Evolutionary conservation across 2,888 invertebrate genomes (phyloP), one percentile per base, ranked within the genome.

Genomic region (Camptogramma bilineatum): DNA sequence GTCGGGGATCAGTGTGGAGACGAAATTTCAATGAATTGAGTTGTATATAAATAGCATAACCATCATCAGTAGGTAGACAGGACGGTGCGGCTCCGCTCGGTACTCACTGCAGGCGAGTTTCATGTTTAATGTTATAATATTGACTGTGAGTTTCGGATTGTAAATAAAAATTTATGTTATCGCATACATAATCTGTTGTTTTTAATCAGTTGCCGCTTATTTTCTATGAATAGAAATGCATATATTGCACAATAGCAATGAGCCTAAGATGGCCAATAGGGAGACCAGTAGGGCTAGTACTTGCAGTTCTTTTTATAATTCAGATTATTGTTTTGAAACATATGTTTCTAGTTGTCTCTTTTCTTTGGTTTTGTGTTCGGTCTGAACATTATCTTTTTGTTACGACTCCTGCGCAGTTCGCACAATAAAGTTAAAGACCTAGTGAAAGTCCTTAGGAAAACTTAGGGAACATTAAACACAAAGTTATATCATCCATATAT

Each of bases 141-240:
- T 87, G 82, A 89, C 86, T 91, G 90, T 91, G 88, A 89, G 88
- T 89, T 91, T 90, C 84, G 88, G 88, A 85, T 87, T 92, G 91
- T 92, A 91, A 91, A 92, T 92, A 92, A 91, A 91, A 90, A 90
- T 87, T 88, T 92, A 92, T 91, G 91, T 91, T 91, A 92, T 88
- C 84, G 86, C 90, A 86, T 74, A 65, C 31, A 57, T 51, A 54
- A 28, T 71, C 69, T 63, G 67, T 79, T 78, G 69, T 82, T 79
- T 84, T 77, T 84, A 60, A 60, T 68, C 54, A 28, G 28, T 7
- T 21, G 31, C 17, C 59, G 2, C 8, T 68, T 62, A 54, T 5
- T 39, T 67, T 51, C 66, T 46, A 68, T 46, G 62, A 28, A 44
- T n/a, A n/a, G n/a, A n/a, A n/a, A n/a, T n/a, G n/a, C n/a, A n/a